Percentiles rank a stretch among this genome's conserved stretches.
Conservation (phyloP, 2,888 invertebrate genomes). For the Drosophila phalerata region DNA sequence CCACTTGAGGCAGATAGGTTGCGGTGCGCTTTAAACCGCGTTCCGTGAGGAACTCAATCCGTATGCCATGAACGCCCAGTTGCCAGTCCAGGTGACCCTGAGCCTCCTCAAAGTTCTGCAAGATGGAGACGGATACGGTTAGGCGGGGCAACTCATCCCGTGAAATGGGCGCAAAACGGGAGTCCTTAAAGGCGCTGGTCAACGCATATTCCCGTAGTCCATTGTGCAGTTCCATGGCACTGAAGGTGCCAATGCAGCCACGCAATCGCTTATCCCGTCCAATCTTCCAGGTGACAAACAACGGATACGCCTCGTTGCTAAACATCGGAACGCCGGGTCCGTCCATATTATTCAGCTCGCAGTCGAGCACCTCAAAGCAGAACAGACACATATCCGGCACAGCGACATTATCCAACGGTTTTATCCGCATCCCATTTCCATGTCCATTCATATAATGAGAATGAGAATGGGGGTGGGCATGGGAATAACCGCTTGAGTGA, state of each 20-base stretch:
- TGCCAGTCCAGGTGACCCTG: slow-evolving; percentile 98
- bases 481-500: slow-evolving; percentile 30
- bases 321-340: slow-evolving; percentile 96
- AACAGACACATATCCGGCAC: slow-evolving; percentile 99
- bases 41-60: slow-evolving; percentile 98
- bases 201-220: slow-evolving; percentile 98
- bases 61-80: slow-evolving; percentile 97
- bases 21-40: slow-evolving; percentile 97
- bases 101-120: slow-evolving; percentile 97
- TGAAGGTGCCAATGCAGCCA: slow-evolving; percentile 99
- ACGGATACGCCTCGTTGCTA: slow-evolving; percentile 97
- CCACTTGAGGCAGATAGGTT: slow-evolving; percentile 99
- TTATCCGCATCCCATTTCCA: slow-evolving; percentile 76
- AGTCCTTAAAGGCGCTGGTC: slow-evolving; percentile 99
- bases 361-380: slow-evolving; percentile 99
- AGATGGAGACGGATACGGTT: slow-evolving; percentile 97
- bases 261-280: slow-evolving; percentile 97
- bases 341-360: slow-evolving; percentile 96
- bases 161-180: slow-evolving; percentile 96
- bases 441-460: slow-evolving; percentile 85
- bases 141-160: slow-evolving; percentile 96
- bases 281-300: slow-evolving; percentile 99
- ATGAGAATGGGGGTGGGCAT: slow-evolving; percentile 41
- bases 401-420: slow-evolving; percentile 87
- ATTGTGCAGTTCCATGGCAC: slow-evolving; percentile 97